Percentiles rank a stretch among this genome's conserved stretches.
Evolutionary conservation across 2,888 invertebrate species (phyloP).

Genomic region (Seira ritae): DNA sequence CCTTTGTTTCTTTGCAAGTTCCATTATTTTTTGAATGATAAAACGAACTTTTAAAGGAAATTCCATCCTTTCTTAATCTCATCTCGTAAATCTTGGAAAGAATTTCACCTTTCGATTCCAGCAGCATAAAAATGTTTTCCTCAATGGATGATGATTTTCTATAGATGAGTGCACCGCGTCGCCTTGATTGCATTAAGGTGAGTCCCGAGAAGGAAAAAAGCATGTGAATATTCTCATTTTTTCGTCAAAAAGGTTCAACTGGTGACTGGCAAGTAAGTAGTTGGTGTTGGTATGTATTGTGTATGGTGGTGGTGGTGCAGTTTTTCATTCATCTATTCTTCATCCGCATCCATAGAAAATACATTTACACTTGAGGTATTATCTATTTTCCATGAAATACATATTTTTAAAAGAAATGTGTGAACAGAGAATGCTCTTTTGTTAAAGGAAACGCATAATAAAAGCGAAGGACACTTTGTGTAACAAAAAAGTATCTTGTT

Average conservation of each 20-base stretch:
- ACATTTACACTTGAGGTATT: not conserved
- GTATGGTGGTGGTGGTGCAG: no score
- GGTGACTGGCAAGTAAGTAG: not conserved
- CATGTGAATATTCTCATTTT: not conserved
- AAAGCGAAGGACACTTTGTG: not conserved
- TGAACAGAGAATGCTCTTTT: conserved; percentile 4
- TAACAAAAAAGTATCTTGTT: conserved; percentile 13
- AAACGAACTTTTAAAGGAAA: conserved; percentile 16
- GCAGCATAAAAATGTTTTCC: conserved; percentile 5
- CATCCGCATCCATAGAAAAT: no score
- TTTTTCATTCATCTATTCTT: no score
- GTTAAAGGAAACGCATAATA: not conserved
- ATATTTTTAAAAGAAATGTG: not conserved
- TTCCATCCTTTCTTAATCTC: conserved; percentile 35
- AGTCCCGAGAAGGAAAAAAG: not conserved
- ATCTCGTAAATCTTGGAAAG: conserved; percentile 44
- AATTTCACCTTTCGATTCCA: conserved; percentile 37
- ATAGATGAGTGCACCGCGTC: not conserved
- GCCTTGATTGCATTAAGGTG: not conserved
- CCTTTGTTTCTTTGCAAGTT: no score
- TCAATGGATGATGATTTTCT: not conserved
- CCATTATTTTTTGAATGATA: no score
- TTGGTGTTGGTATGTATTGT: not conserved
- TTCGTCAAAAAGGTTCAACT: not conserved
- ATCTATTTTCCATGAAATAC: not conserved